Evolutionary conservation across 2,113 vertebrate genomes (phyloP).

Genomic region (Puma concolor): DNA sequence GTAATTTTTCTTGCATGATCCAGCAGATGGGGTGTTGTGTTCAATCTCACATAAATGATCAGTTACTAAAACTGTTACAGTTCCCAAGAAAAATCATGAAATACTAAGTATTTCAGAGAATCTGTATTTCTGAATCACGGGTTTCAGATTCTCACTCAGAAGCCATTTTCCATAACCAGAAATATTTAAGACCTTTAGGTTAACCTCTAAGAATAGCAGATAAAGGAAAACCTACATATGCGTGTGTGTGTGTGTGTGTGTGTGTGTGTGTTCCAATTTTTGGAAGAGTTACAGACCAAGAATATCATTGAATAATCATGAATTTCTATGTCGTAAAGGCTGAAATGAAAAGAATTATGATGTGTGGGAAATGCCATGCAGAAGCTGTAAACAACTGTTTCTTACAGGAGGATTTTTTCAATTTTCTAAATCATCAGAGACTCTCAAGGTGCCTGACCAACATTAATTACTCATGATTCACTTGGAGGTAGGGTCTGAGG

Average conservation of each 20-base stretch:
- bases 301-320: neutral
- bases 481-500: neutral
- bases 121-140: neutral
- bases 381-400: neutral
- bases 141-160: slow-evolving; percentile 29
- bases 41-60: neutral
- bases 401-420: neutral
- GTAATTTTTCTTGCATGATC: neutral
- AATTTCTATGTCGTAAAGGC: neutral
- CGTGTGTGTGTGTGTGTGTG: too few relatives aligned
- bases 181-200: slow-evolving; percentile 43
- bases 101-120: slow-evolving; percentile 42
- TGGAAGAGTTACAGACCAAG: neutral
- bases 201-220: slow-evolving; percentile 31
- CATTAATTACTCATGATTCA: neutral
- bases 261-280: neutral
- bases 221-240: neutral
- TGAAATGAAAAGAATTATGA: neutral
- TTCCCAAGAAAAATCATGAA: slow-evolving; percentile 27
- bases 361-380: neutral
- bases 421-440: neutral
- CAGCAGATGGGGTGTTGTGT: neutral
- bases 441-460: neutral
- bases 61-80: neutral
- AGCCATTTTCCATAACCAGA: slow-evolving; percentile 11